Percentiles rank a stretch among this genome's conserved stretches.
Conservation (phyloP, 2,888 invertebrate species). For the Zygaena filipendulae region DNA sequence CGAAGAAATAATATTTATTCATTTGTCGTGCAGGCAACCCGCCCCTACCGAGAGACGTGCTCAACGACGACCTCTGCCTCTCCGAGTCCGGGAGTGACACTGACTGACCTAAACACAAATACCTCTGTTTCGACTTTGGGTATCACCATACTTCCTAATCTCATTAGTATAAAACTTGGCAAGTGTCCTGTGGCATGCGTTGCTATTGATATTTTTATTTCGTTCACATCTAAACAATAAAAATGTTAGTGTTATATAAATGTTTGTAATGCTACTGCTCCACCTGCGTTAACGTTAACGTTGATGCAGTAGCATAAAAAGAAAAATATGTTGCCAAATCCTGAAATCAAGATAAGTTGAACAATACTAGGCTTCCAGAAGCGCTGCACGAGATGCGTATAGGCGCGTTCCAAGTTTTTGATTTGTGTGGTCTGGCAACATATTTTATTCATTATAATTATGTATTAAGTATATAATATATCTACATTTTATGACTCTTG, state of each 20-base stretch:
- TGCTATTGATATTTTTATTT: slow-evolving; percentile 1
- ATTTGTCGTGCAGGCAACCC: no score
- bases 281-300: no score
- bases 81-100: slow-evolving; percentile 88
- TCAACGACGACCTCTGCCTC: slow-evolving; percentile 87
- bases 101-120: slow-evolving; percentile 59
- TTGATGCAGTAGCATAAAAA: no score
- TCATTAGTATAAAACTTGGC: slow-evolving; percentile 11
- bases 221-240: not conserved
- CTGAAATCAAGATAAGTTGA: no score
- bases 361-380: no score
- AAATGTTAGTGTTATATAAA: not conserved
- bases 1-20: no score
- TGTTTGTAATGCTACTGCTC: no score
- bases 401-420: not conserved
- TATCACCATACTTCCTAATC: slow-evolving; percentile 19
- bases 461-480: not conserved
- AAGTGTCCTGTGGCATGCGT: slow-evolving; percentile 10
- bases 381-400: no score
- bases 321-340: no score
- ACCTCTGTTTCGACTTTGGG: slow-evolving; percentile 23
- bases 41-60: slow-evolving; percentile 71
- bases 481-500: slow-evolving; percentile 22
- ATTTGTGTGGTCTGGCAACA: not conserved
- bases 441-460: not conserved